A percentile compares a stretch with the other conserved stretches of the same genome.
phyloP scores from a whole-genome alignment of 2,888 invertebrate species.

The Crepidodera aurea region DNA sequence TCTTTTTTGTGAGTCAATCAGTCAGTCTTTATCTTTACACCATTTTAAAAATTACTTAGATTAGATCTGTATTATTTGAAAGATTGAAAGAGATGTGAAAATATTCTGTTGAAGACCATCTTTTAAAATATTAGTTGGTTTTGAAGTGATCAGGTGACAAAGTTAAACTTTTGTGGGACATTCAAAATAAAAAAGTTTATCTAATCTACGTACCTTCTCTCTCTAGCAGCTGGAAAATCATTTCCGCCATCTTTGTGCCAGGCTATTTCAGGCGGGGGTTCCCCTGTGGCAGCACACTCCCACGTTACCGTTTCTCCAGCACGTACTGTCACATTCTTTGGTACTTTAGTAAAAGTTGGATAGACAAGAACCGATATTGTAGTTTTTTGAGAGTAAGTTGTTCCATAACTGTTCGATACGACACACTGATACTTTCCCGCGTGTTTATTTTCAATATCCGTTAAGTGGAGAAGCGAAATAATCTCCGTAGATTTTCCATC shows the following conservation, averaged over 20 bases:
- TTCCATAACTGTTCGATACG: constrained; percentile 87
- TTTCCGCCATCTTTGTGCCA: constrained; percentile 94
- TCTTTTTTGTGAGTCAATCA: too few species aligned
- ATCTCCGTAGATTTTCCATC: constrained; percentile 71
- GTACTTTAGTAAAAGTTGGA: constrained; percentile 85
- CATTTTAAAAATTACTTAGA: too few species aligned
- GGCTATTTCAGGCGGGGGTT: constrained; percentile 87
- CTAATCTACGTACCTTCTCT: constrained; percentile 72
- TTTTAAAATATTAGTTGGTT: too few species aligned
- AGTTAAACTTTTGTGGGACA: too few species aligned
- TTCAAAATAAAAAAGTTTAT: too few species aligned
- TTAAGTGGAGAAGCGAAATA: constrained; percentile 76
- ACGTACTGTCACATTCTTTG: constrained; percentile 83
- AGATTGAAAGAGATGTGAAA: too few species aligned
- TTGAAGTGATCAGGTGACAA: too few species aligned
- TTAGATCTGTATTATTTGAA: too few species aligned
- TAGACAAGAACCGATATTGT: constrained; percentile 87
- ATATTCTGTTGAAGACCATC: too few species aligned
- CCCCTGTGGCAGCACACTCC: constrained; percentile 90
- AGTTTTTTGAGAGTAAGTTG: constrained; percentile 87
- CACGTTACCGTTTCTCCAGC: constrained; percentile 87
- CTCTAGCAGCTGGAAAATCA: constrained; percentile 93
- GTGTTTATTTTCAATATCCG: constrained; percentile 79
- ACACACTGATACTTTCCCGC: constrained; percentile 94
- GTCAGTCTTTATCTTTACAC: too few species aligned